Percentiles rank a stretch among this genome's conserved stretches.
phyloP scores from a whole-genome alignment of 1,140 invertebrate genomes.

The Helicoverpa zea region DNA sequence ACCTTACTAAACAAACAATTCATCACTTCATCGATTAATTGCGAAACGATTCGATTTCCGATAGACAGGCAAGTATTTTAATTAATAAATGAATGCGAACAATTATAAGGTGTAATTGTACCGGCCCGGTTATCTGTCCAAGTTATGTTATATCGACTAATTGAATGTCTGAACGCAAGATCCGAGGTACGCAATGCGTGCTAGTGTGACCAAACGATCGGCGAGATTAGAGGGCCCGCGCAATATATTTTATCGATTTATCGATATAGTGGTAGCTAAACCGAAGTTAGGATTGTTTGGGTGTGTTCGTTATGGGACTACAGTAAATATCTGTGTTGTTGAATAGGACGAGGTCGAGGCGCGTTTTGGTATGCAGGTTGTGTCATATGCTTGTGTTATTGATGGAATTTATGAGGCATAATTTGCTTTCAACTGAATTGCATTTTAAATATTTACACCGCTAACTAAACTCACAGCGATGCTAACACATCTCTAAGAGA shows the following conservation, averaged over 20 bases:
- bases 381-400: background rate
- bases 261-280: background rate
- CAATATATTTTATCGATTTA: constrained; percentile 31
- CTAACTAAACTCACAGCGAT: too few relatives aligned
- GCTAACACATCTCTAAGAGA: background rate
- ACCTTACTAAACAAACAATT: constrained; percentile 12
- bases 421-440: too few relatives aligned
- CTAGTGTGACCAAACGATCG: constrained; percentile 32
- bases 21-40: constrained; percentile 32
- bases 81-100: constrained; percentile 51
- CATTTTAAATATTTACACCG: too few relatives aligned
- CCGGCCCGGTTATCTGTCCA: constrained; percentile 24
- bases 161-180: constrained; percentile 45
- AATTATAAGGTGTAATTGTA: constrained; percentile 53
- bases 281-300: background rate
- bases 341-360: background rate
- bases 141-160: constrained; percentile 44
- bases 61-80: constrained; percentile 47
- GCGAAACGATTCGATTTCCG: constrained; percentile 33
- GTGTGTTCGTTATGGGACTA: background rate
- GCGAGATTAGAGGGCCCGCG: constrained; percentile 16
- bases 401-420: background rate
- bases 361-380: background rate
- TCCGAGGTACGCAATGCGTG: constrained; percentile 32
- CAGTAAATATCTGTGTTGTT: too few relatives aligned